Conservation (phyloP, 1,140 invertebrate genomes). For the Hyles euphorbiae region DNA sequence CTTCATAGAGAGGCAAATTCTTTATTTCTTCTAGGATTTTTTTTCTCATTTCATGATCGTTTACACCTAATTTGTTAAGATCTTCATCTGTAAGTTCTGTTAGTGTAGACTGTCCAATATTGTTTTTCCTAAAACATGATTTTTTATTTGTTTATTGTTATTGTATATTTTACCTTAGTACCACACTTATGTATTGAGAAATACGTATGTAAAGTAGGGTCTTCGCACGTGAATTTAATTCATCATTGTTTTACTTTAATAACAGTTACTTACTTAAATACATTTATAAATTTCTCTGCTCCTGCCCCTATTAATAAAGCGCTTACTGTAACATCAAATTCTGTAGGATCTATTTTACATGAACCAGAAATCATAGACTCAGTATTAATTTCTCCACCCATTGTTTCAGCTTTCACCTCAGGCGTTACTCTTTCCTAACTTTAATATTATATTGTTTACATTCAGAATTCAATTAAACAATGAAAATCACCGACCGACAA, state of each 20-base stretch:
- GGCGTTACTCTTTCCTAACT: background rate
- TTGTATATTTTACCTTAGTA: no score
- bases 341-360: constrained; percentile 47
- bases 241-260: no score
- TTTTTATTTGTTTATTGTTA: no score
- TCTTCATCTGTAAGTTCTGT: constrained; percentile 64
- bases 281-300: constrained; percentile 61
- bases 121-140: constrained; percentile 45
- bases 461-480: no score
- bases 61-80: constrained; percentile 58
- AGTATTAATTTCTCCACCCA: constrained; percentile 18
- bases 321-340: constrained; percentile 57
- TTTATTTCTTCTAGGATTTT: constrained; percentile 56
- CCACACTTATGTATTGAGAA: no score
- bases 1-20: constrained; percentile 58
- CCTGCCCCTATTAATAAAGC: constrained; percentile 53
- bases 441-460: no score
- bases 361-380: constrained; percentile 5
- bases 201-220: no score
- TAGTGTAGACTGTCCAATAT: constrained; percentile 60
- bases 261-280: constrained; percentile 49
- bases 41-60: constrained; percentile 45
- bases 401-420: constrained; percentile 9
- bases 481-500: no score
- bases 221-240: no score